These are phyloP conservation scores for Perca schrenkii DNA, from an alignment of 2,113 vertebrate genomes.

Conservation along the genomic window DNA sequence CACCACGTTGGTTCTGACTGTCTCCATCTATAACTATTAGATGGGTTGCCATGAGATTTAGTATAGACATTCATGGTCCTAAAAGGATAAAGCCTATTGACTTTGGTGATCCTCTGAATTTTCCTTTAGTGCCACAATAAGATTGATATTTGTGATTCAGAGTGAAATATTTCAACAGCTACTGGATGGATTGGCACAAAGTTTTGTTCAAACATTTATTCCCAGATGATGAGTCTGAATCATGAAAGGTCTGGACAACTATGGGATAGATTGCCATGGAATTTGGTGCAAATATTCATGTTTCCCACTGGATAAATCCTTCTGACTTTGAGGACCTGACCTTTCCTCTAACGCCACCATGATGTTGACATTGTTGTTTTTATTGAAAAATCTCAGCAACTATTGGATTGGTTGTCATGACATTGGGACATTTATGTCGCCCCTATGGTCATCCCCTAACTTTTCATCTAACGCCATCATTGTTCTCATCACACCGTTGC, in stretches of 20 bases:
- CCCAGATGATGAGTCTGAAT: too few relatives aligned
- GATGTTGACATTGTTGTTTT: not conserved
- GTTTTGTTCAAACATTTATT: too few relatives aligned
- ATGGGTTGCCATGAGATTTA: not conserved
- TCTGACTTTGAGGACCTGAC: not conserved
- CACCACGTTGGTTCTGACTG: too few relatives aligned
- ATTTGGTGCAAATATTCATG: not conserved
- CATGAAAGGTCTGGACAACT: not conserved
- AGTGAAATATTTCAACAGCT: not conserved
- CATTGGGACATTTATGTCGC: not conserved
- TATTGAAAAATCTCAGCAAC: not conserved
- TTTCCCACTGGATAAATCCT: not conserved
- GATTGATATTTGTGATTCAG: not conserved
- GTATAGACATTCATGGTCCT: too few relatives aligned
- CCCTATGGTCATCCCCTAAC: too few relatives aligned
- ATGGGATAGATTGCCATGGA: not conserved
- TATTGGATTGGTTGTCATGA: not conserved
- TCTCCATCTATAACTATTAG: not conserved
- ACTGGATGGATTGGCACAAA: too few relatives aligned
- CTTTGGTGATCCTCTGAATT: not conserved
- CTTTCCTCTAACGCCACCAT: not conserved
- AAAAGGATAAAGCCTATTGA: not conserved
- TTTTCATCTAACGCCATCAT: too few relatives aligned
- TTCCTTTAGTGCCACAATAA: not conserved
- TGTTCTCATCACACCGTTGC: too few relatives aligned